Conservation (phyloP, 1,140 invertebrate genomes). For the Hypothenemus hampei region DNA sequence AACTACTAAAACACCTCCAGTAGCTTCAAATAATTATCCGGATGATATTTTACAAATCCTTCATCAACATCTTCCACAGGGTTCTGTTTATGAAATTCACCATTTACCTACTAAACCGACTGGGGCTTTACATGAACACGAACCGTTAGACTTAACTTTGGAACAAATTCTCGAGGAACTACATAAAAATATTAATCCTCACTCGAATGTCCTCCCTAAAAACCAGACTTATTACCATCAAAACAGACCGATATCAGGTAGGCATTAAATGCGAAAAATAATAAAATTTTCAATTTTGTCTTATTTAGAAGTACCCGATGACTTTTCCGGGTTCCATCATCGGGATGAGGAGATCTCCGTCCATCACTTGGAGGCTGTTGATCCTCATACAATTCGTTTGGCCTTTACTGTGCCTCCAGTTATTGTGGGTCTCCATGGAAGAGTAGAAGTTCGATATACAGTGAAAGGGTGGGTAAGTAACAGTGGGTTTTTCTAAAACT, state of each 20-base stretch:
- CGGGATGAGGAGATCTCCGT: constrained; percentile 50
- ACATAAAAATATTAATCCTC: constrained; percentile 34
- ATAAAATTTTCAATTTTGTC: neutral
- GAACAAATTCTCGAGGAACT: constrained; percentile 42
- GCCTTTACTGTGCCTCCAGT: constrained; percentile 75
- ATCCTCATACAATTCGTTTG: constrained; percentile 71
- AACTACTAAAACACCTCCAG: neutral
- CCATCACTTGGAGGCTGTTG: constrained; percentile 66
- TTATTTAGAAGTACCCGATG: constrained; percentile 3
- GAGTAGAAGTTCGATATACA: constrained; percentile 77
- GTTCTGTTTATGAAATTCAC: constrained; percentile 43
- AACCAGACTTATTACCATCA: constrained; percentile 11
- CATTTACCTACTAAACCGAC: constrained; percentile 15
- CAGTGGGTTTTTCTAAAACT: too few relatives aligned
- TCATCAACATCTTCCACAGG: constrained; percentile 42
- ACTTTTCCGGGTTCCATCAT: constrained; percentile 31
- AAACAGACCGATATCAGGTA: neutral
- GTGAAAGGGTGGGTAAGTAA: constrained; percentile 46
- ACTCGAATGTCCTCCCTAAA: neutral
- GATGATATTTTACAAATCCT: constrained; percentile 42
- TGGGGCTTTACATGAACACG: neutral
- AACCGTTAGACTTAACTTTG: constrained; percentile 30
- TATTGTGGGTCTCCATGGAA: constrained; percentile 77
- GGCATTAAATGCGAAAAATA: neutral
- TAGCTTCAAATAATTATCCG: constrained; percentile 16